phyloP scores from a whole-genome alignment of 2,888 invertebrate genomes.

The Gnatocerus cornutus region DNA sequence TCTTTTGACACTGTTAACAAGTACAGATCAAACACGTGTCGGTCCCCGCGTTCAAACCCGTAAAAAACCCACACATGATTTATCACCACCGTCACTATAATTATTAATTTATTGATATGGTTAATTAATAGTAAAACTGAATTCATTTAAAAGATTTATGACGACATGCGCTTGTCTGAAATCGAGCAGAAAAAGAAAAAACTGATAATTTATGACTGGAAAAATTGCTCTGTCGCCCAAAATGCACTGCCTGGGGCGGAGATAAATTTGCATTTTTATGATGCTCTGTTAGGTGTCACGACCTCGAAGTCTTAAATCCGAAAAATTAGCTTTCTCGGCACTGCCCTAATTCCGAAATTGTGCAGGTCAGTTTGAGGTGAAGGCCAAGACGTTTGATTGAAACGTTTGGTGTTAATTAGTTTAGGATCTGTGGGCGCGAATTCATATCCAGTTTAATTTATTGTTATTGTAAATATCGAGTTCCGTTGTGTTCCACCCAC shows the following conservation, averaged over 20 bases:
- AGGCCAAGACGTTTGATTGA: too few species aligned
- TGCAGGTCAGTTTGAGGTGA: too few species aligned
- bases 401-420: too few species aligned
- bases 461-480: conserved; percentile 46
- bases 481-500: conserved; percentile 51
- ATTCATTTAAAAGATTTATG: conserved; percentile 24
- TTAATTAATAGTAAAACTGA: conserved; percentile 33
- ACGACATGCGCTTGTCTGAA: not conserved
- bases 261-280: conserved; percentile 49
- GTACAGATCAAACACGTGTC: not conserved
- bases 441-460: conserved; percentile 36
- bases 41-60: not conserved
- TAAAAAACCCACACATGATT: conserved; percentile 1
- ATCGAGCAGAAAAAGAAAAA: not conserved
- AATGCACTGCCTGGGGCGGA: conserved; percentile 18
- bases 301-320: conserved; percentile 24
- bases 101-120: conserved; percentile 32
- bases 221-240: conserved; percentile 2
- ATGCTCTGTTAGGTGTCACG: conserved; percentile 44
- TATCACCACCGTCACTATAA: conserved; percentile 18
- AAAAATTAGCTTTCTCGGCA: too few species aligned
- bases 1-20: not conserved
- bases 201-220: not conserved
- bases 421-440: conserved; percentile 9
- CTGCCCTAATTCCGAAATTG: too few species aligned